Evolutionary conservation across 37 sponge, comb jelly and placozoan species (phyloP).

Genomic region (Spongia lamella): DNA sequence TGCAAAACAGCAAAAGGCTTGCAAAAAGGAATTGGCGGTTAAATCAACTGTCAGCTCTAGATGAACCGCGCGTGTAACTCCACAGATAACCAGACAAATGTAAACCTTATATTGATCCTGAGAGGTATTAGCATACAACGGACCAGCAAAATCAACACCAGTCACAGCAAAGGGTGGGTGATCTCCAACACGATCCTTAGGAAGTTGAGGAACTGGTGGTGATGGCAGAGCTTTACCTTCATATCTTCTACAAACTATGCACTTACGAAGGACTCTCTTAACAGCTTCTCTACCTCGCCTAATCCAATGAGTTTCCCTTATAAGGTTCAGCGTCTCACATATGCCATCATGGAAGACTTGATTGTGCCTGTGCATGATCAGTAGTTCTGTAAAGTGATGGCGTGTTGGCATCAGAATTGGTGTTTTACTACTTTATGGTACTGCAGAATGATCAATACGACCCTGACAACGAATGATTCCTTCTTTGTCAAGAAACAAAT

Average conservation of each 20-base stretch:
- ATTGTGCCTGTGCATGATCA: slow-evolving; percentile 11
- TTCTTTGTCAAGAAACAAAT: too few species aligned
- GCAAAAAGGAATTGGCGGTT: slow-evolving; percentile 8
- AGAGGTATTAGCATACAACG: not conserved
- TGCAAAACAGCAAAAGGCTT: not conserved
- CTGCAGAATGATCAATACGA: too few species aligned
- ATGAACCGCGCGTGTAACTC: slow-evolving; percentile 9
- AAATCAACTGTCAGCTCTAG: not conserved
- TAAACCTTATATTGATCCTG: too few species aligned
- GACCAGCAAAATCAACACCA: slow-evolving; percentile 36
- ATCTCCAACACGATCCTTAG: slow-evolving; percentile 16
- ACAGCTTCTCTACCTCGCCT: slow-evolving; percentile 22
- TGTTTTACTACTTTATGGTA: too few species aligned
- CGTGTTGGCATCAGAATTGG: slow-evolving; percentile 28
- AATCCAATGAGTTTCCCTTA: too few species aligned
- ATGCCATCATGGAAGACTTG: slow-evolving; percentile 30
- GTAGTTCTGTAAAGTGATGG: slow-evolving; percentile 27
- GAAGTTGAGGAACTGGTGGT: slow-evolving; percentile 41
- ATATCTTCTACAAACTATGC: slow-evolving; percentile 26
- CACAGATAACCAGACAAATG: not conserved
- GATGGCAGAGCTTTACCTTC: slow-evolving; percentile 11
- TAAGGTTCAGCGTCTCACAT: too few species aligned
- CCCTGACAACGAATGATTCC: too few species aligned
- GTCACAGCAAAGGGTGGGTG: slow-evolving; percentile 17
- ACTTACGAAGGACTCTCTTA: slow-evolving; percentile 6